Evolutionary conservation across 1,140 invertebrate genomes (phyloP), one percentile per base, ranked within the genome.

Genomic region (Cyclargus thomasi): DNA sequence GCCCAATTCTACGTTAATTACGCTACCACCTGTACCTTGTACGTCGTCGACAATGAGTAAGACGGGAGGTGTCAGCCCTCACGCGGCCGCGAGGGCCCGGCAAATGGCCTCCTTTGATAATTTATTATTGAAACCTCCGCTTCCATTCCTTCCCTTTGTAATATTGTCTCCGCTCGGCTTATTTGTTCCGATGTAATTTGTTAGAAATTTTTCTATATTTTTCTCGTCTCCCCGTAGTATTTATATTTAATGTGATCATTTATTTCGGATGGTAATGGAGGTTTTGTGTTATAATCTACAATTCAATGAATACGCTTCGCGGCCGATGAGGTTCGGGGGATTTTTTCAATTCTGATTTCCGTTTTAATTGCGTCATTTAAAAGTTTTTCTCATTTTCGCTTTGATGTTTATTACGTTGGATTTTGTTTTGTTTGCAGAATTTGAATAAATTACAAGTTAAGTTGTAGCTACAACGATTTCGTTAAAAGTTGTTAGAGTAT

Each of bases 101-200:
- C 67, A 68, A 72, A 75, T 72, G 73, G 70, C 69, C 71, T 71
- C 76, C 83, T 85, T 82, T 85, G 80, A 86, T 87, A 86, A 86
- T 87, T 86, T 87, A 87, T 86, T 86, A 87, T 88, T 86, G 85
- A 85, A 85, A 83, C 80, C 75, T 79, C 74, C 74, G 77, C 78
- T 76, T 83, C 81, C 76, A 81, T 85, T 81, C 81, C 79, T 80
- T 83, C 75, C 81, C 81, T 81, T 85, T 83, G 76, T 85, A 81
- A 87, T 87, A 83, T 83, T 85, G 85, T 85, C 83, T 80, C 80
- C 76, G 69, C 76, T 78, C 70, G 70, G 74, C 80, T 81, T 84
- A 83, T 87, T 87, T 87, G 79, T 80, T 77, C 74, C 76, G 73
- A 72, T 74, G 76, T 81, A 82, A 83, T 82, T 82, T 83, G 75